Base-by-base conservation (phyloP, 1,140 invertebrate genomes). In the Lineus longissimus region DNA sequence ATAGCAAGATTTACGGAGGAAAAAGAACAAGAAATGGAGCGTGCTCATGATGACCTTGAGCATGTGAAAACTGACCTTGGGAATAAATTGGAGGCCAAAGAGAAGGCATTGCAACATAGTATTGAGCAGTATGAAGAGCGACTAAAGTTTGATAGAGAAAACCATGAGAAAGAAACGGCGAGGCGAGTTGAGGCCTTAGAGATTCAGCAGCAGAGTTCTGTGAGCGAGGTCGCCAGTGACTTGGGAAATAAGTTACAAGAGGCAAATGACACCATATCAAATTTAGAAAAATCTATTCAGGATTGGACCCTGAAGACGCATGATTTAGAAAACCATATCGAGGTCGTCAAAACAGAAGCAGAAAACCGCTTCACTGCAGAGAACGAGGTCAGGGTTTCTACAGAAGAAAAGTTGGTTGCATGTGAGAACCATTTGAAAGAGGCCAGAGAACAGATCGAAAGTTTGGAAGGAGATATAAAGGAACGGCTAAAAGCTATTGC, bases 181-280 rank as follows among this genome's bases (percentile, higher is more conserved):
- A 43, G 62, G 29, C 36, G 40, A 25, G 57, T 60, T 2, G 62
- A 64, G 30, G 57, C 41, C 2, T n/a, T 43, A 15, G 69, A 68
- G 31, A 33, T 54, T 29, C 59, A 67, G 33, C 66, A 70, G 11
- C 40, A 58, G 15, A 63, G 61, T 51, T 57, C 51, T 2, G 30
- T 36, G 54, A 47, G 9, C 23, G 64, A 62, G 31, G 36, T 47
- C 17, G 33, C 11, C 13, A 15, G 23, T 17, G 54, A 63, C 13
- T 43, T 66, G 15, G 55, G 64, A 4, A 51, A 66, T 19, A 23
- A 55, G 19, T 30, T 66, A 4, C 33, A 45, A 43, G 31, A 43
- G n/a, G 58, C 58, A 11, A 59, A 22, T 15, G 40, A 33, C 45
- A 59, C 25, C 30, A 40, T 51, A 19, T 23, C 47, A 19, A n/a